A percentile compares a stretch with the other conserved stretches of the same genome.
Evolutionary conservation across 2,888 invertebrate species (phyloP).

Genomic region (Unio delphinus): DNA sequence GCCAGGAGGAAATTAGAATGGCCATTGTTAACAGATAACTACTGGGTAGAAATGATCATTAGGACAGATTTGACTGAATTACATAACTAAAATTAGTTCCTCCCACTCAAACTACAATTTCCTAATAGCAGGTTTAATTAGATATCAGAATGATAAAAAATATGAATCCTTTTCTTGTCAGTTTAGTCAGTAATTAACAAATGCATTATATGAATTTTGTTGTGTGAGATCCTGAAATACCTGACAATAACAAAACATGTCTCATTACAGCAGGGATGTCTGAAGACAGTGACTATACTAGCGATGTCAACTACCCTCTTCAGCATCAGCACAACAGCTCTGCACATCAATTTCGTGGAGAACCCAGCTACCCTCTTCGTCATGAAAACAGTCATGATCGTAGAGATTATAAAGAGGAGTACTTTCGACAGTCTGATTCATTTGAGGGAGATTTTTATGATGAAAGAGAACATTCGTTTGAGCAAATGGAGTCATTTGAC

Average conservation of each 20-base stretch:
- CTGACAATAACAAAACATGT: neutral
- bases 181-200: no score
- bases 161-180: no score
- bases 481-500: constrained; percentile 28
- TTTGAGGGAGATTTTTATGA: constrained; percentile 38
- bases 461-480: constrained; percentile 21
- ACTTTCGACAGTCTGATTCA: constrained; percentile 39
- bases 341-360: constrained; percentile 81
- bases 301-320: constrained; percentile 91
- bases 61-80: no score
- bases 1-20: no score
- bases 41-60: no score
- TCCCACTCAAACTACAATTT: no score
- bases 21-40: no score
- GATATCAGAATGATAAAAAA: no score
- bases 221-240: no score
- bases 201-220: no score
- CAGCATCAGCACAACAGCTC: constrained; percentile 87
- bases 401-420: constrained; percentile 28
- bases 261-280: constrained; percentile 79
- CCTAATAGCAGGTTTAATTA: no score
- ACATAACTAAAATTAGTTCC: no score
- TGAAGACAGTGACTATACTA: constrained; percentile 97
- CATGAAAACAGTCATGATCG: constrained; percentile 75
- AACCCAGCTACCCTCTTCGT: constrained; percentile 48